phyloP scores from a whole-genome alignment of 92 coral and sea anemone species.

The Umimayanthus chanpuru region DNA sequence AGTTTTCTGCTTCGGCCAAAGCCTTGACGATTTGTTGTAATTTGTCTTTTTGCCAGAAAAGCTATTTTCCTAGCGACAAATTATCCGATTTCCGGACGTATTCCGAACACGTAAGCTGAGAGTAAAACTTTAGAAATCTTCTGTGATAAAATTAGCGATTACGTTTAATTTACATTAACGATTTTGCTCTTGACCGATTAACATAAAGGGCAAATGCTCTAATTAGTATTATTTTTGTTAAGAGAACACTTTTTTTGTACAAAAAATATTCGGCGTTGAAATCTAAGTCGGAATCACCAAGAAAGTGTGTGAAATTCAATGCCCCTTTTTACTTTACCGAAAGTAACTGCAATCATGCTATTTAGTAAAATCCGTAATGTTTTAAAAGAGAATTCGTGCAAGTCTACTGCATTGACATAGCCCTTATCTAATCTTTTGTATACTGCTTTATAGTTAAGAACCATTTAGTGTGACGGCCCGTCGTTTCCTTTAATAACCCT shows the following conservation, averaged over 20 bases:
- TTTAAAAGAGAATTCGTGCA: background rate
- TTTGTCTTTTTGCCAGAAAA: slow-evolving; percentile 6
- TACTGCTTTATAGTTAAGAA: background rate
- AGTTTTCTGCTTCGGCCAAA: background rate
- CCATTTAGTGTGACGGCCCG: background rate
- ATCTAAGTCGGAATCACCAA: background rate
- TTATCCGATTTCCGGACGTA: background rate
- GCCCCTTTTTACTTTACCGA: background rate
- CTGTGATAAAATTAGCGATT: slow-evolving; percentile 29
- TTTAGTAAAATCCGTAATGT: background rate
- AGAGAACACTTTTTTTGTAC: background rate
- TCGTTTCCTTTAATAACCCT: background rate
- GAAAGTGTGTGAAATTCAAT: slow-evolving; percentile 6
- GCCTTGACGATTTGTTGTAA: background rate
- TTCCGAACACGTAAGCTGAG: background rate
- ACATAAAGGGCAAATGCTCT: background rate
- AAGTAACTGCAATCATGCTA: background rate
- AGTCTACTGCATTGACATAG: background rate
- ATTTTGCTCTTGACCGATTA: slow-evolving; percentile 16
- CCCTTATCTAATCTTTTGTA: background rate
- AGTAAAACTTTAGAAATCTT: background rate
- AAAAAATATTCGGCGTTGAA: background rate
- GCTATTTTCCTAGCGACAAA: background rate
- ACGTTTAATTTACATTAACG: slow-evolving; percentile 20
- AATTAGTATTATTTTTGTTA: background rate